Evolutionary conservation across 2,888 invertebrate genomes (phyloP), one percentile per base, ranked within the genome.

Genomic region (Patella ulyssiponensis): DNA sequence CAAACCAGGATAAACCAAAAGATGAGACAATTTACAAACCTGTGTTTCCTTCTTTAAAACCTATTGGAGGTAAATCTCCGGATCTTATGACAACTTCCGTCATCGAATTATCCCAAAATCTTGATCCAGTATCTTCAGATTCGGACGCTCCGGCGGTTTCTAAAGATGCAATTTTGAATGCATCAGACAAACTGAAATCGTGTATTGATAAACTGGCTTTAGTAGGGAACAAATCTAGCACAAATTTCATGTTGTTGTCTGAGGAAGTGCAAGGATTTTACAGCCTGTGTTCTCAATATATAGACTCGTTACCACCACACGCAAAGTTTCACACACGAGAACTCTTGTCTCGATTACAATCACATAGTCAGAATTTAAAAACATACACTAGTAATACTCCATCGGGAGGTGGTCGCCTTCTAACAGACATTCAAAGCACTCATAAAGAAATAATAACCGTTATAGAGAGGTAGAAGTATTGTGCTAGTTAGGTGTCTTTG

Each of bases 281-380:
- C 88, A 94, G 95, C 27, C 95, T 95, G 83, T 97, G 97, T 92
- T 94, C 95, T 87, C 95, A 95, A 85, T 96, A 96, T 88, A 96
- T 96, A 20, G 97, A 97, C 86, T 94, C 94, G 83, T 95, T 96
- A 88, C 95, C 96, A 15, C 96, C 96, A 23, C 96, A 97, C 90
- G 95, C 95, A 74, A 95, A 97, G 89, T 97, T 97, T 92, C 96
- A 97, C 87, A 95, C 96, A 90, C 94, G 96, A 64, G 93, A 93
- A 82, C 88, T 93, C 64, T 85, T 93, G 75, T 88, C 90, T 44
- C 84, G 87, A n/a, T 78, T 89, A 64, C 88, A 87, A 78, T 81
- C 81, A 3, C 86, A 87, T 74, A 86, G 88, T 76, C 87, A 88
- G 76, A 88, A 83, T 74, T 79, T 89, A 77, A 88, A 88, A 80